phyloP scores from a whole-genome alignment of 2,888 invertebrate species.

The Tipula confusa region DNA sequence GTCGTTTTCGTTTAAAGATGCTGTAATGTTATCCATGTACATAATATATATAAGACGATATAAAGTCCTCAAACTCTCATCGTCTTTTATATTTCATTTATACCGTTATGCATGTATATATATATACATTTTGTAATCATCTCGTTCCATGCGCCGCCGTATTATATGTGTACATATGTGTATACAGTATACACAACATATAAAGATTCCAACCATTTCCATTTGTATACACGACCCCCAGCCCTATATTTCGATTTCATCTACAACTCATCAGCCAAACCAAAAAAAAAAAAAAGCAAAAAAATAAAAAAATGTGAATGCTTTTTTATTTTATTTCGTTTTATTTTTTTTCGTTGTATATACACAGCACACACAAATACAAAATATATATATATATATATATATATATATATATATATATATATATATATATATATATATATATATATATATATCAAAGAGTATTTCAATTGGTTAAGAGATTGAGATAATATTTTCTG shows the following conservation, averaged over 20 bases:
- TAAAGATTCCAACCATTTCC: background rate
- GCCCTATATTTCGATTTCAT: conserved; percentile 29
- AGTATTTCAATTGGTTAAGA: conserved; percentile 27
- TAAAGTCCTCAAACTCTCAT: background rate
- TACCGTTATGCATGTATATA: background rate
- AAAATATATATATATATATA: too few relatives aligned
- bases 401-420: background rate
- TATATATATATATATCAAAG: background rate
- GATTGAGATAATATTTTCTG: conserved; percentile 26
- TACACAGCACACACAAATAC: background rate
- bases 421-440: background rate
- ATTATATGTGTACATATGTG: background rate
- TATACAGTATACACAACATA: background rate
- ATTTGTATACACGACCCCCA: background rate
- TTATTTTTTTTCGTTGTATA: background rate
- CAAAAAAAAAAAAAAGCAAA: background rate
- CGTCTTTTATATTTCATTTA: background rate
- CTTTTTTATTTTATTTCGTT: conserved; percentile 8
- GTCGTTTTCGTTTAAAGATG: background rate
- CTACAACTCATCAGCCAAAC: conserved; percentile 29
- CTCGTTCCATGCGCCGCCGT: background rate
- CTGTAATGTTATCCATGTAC: too few relatives aligned
- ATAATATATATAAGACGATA: background rate
- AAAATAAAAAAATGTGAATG: conserved; percentile 4
- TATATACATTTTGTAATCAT: conserved; percentile 13